These are phyloP conservation scores for Epinotia bilunana DNA, from an alignment of 2,888 invertebrate species.

Conservation along the genomic window DNA sequence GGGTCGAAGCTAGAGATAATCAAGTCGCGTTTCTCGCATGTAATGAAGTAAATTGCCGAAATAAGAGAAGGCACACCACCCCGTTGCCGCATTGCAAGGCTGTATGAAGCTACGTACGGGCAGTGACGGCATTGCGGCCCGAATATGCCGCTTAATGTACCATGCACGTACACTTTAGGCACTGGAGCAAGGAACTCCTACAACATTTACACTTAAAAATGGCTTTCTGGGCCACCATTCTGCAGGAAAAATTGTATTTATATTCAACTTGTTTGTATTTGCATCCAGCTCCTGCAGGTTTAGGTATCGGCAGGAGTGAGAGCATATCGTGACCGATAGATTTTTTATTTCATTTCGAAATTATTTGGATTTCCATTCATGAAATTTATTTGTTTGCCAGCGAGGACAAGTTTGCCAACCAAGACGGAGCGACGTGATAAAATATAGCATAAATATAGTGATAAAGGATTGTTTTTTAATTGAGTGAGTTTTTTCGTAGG, in stretches of 20 bases:
- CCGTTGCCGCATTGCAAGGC: conserved; percentile 50
- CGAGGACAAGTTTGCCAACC: too few species aligned
- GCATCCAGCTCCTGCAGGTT: background rate
- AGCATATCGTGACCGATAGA: too few species aligned
- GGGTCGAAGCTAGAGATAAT: background rate
- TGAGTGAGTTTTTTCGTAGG: too few species aligned
- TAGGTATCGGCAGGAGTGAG: background rate
- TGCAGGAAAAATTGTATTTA: background rate
- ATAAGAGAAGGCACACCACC: conserved; percentile 28
- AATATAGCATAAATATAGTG: too few species aligned
- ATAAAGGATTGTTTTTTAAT: too few species aligned
- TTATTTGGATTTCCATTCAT: too few species aligned
- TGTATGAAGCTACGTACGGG: conserved; percentile 46
- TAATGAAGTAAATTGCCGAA: conserved; percentile 25
- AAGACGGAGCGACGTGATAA: too few species aligned
- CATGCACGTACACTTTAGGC: conserved; percentile 36
- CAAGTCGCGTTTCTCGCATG: background rate
- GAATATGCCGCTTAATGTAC: conserved; percentile 43
- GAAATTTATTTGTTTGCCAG: too few species aligned
- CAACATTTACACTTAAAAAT: conserved; percentile 25
- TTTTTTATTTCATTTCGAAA: too few species aligned
- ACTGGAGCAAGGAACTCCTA: conserved; percentile 20
- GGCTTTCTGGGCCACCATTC: background rate
- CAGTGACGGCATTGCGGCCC: conserved; percentile 48
- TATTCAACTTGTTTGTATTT: background rate